Base-by-base conservation (phyloP, 2,113 vertebrate species). In the Polypterus senegalus region DNA sequence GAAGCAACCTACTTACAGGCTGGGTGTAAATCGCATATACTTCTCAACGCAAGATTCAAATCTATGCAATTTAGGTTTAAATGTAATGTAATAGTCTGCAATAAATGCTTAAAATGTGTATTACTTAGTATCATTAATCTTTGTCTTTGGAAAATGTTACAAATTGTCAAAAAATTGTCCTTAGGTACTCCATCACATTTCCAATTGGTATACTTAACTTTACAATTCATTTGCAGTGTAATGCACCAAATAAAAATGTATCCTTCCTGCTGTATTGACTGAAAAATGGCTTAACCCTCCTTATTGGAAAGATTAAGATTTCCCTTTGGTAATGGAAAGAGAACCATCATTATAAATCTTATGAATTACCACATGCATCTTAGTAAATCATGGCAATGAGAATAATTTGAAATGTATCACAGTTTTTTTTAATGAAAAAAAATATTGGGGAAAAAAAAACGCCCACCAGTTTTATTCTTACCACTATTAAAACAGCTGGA, bases 91-190 rank as follows among this genome's bases (percentile, higher is more conserved):
- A 80, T 73, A 69, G 75, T 73, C 68, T 64, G 68, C 61, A 83
- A 85, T 83, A 78, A 80, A 82, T 77, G 77, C 73, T 61, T 59
- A 57, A 74, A 74, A 83, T 75, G 73, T 73, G 75, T 74, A 60
- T 65, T 59, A 64, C 66, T 61, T 68, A 75, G 75, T 70, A 66
- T 77, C 81, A 87, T 86, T 86, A 84, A 88, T 88, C 86, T 87
- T 79, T 84, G 83, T 87, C 81, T 86, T 83, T 76, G 77, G 77
- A 78, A 87, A 85, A 84, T 86, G 81, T 83, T 84, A 80, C 75
- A 77, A 67, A 79, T 83, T 87, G 82, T 87, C 82, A 86, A 72
- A 80, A 60, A 64, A 62, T 68, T 59, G 69, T 76, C 71, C 65
- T 70, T 72, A 81, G 77, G 81, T 82, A 81, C 80, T 86, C 82